Base-by-base conservation (phyloP, 2,113 vertebrate species). In the Rhynchomys soricoides region DNA sequence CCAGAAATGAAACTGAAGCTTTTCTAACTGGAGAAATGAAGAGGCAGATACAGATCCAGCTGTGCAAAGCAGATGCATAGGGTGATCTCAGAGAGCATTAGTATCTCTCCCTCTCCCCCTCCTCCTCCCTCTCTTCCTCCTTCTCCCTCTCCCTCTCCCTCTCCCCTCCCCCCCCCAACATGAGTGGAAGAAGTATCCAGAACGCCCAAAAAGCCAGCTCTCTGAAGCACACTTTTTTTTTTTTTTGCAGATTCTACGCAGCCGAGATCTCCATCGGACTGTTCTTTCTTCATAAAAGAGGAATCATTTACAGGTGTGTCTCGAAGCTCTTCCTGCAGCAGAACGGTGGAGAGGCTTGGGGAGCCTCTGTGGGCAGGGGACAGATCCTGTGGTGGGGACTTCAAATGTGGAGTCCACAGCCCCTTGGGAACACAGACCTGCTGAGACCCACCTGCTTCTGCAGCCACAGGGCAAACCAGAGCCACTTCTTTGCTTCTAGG, bases 231-330 rank as follows among this genome's bases (percentile, higher is more conserved):
- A 1, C 79, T 88, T 97, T 90, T 34, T 91, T 68, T 88, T 97
- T 90, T 34, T 91, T 68, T 94, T 97, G 13, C 98, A 99, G 99
- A 94, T 99, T 99, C 98, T 99, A 99, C 71, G 99, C 99, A 31
- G 99, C 99, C 62, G 99, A 99, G 98, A 99, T 99, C 87, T 99
- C 99, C 52, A 97, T 99, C 19, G 99, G 99, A 1, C 94, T 99
- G 29, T 99, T 99, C 97, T 99, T 99, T 66, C 98, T 99, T 75
- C 99, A 99, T 92, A 99, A 98, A 97, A 98, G 97, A 98, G 99
- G 99, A 81, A 96, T 99, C 95, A 99, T 99, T 98, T 99, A 99
- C 97, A 99, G 99, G 99, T 99, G 93, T 83, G 98, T 99, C 86
- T 75, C 12, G 29, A 77, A 29, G 82, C 70, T 22, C n/a, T 29